A percentile compares a stretch with the other conserved stretches of the same genome.
Conservation (phyloP, 1,140 invertebrate genomes). For the Mesaphorura yosii region DNA sequence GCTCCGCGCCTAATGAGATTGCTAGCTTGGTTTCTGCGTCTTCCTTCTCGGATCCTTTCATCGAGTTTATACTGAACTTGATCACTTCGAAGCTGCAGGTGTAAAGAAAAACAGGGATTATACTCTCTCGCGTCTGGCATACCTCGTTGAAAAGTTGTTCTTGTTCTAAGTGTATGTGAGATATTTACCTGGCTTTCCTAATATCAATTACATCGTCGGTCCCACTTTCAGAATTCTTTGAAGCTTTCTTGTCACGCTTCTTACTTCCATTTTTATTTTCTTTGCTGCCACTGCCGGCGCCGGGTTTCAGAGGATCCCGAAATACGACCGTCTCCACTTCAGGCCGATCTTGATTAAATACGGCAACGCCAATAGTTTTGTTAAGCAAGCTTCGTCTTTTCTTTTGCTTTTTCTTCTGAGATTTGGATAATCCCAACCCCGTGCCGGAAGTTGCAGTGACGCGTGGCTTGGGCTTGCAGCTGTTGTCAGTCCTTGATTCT, state of each 20-base stretch:
- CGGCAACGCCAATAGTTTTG: no score
- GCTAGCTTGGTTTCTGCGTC: slow-evolving; percentile 32
- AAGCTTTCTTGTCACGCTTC: neutral
- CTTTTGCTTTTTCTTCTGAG: no score
- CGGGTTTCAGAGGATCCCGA: neutral
- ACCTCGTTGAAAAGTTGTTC: neutral
- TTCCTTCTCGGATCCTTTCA: slow-evolving; percentile 27
- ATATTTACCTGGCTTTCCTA: slow-evolving; percentile 5
- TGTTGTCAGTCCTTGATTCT: no score
- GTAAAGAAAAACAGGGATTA: neutral
- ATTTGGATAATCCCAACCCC: no score
- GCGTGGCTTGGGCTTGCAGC: no score
- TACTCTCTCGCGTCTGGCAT: neutral
- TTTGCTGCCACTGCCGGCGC: neutral
- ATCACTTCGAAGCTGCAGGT: slow-evolving; percentile 31
- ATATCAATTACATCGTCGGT: no score
- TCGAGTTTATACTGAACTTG: slow-evolving; percentile 32
- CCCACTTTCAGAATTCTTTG: no score
- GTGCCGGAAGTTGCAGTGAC: no score
- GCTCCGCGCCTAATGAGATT: slow-evolving; percentile 33
- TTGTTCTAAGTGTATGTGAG: slow-evolving; percentile 4
- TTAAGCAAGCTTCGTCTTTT: no score
- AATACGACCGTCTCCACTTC: no score
- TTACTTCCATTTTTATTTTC: neutral
- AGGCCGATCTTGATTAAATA: no score